These are phyloP conservation scores for Nyctibius grandis DNA, from an alignment of 2,797 vertebrate species.

Conservation along the genomic window DNA sequence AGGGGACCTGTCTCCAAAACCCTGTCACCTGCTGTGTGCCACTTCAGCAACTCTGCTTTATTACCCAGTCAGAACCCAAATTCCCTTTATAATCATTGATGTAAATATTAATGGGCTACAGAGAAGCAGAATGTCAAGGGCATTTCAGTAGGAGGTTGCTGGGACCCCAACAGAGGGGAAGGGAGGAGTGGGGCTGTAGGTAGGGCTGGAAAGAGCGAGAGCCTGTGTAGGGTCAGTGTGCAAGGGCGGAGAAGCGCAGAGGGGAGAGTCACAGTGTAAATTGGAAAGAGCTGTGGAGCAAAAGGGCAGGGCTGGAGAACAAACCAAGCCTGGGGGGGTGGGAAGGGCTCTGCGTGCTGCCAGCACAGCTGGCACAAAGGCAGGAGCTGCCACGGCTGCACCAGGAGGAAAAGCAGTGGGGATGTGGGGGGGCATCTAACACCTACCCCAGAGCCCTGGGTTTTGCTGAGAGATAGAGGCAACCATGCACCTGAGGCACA, in stretches of 20 bases:
- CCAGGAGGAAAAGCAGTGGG: background rate
- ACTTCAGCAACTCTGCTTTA: background rate
- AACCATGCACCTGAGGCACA: background rate
- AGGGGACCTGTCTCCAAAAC: background rate
- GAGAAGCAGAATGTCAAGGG: background rate
- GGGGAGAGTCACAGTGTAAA: background rate
- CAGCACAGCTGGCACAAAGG: background rate
- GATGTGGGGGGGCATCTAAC: background rate
- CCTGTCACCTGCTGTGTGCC: background rate
- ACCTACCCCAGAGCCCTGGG: background rate
- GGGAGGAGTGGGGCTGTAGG: too few species aligned
- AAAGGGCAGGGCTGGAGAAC: background rate
- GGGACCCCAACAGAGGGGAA: background rate
- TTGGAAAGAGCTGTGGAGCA: background rate
- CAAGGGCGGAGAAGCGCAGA: background rate
- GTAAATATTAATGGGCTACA: background rate
- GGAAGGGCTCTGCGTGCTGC: background rate
- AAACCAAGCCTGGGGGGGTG: background rate
- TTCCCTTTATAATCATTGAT: background rate
- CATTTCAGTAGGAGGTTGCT: background rate
- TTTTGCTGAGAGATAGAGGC: background rate
- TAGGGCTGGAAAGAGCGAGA: background rate
- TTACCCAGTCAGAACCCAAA: background rate
- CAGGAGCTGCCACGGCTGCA: background rate
- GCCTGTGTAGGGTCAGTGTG: background rate